Evolutionary conservation across 2,797 vertebrate species (phyloP).

Genomic region (Chloroceryle inda): DNA sequence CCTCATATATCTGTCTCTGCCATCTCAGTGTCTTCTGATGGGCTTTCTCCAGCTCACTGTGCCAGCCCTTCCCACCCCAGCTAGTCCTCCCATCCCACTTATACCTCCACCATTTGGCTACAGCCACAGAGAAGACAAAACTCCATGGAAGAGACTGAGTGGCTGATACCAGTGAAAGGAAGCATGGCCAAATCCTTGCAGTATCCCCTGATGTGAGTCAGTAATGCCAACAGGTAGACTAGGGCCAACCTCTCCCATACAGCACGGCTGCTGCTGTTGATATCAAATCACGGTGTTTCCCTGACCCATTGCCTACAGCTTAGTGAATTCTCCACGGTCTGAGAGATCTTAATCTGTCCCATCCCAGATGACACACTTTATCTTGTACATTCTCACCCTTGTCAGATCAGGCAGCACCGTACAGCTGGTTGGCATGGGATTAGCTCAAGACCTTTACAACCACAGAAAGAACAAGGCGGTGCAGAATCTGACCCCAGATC

Average conservation of each 20-base stretch:
- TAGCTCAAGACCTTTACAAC: neutral
- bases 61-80: fast-evolving
- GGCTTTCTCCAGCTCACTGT: neutral
- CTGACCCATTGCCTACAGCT: neutral
- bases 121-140: neutral
- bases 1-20: fast-evolving
- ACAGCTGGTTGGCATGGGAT: neutral
- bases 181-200: neutral
- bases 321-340: neutral
- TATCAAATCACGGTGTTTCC: neutral
- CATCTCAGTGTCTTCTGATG: neutral
- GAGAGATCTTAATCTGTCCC: neutral
- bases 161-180: neutral
- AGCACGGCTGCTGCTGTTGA: neutral
- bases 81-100: neutral
- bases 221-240: neutral
- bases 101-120: neutral
- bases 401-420: neutral
- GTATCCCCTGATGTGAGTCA: neutral
- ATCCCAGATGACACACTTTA: neutral
- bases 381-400: neutral
- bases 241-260: neutral
- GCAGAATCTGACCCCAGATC: neutral
- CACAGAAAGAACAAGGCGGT: neutral
- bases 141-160: fast-evolving